Evolutionary conservation across 2,888 invertebrate genomes (phyloP).

Genomic region (Zygothrica quintamaculata): DNA sequence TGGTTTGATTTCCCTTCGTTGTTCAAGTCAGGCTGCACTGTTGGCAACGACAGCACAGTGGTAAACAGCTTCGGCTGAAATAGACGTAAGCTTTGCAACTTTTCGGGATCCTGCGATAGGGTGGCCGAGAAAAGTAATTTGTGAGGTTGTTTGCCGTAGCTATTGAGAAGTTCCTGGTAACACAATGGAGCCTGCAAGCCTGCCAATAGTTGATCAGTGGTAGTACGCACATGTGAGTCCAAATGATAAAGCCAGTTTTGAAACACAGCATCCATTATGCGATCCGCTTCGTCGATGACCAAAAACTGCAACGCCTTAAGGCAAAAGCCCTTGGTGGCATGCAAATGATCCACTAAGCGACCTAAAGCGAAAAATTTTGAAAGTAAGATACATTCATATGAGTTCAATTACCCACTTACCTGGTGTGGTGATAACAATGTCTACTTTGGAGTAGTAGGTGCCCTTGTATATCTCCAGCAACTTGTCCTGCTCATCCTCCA

Average conservation of each 20-base stretch:
- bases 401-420: slow-evolving; percentile 81
- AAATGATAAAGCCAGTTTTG: slow-evolving; percentile 95
- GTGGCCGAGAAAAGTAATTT: slow-evolving; percentile 99
- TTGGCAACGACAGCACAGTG: slow-evolving; percentile 85
- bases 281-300: slow-evolving; percentile 98
- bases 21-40: slow-evolving; percentile 37
- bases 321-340: slow-evolving; percentile 91
- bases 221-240: slow-evolving; percentile 87
- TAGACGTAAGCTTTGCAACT: slow-evolving; percentile 93
- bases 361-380: slow-evolving; percentile 84
- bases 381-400: not conserved
- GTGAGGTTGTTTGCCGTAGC: slow-evolving; percentile 87
- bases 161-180: slow-evolving; percentile 74
- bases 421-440: slow-evolving; percentile 96
- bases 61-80: slow-evolving; percentile 97
- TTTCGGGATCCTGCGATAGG: slow-evolving; percentile 97
- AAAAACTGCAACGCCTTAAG: slow-evolving; percentile 90
- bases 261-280: slow-evolving; percentile 95
- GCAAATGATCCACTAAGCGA: slow-evolving; percentile 95
- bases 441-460: slow-evolving; percentile 85
- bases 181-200: slow-evolving; percentile 84
- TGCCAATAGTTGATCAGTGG: slow-evolving; percentile 86
- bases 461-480: slow-evolving; percentile 86
- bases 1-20: slow-evolving; percentile 3
- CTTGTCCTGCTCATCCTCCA: slow-evolving; percentile 88